Evolutionary conservation across 2,113 vertebrate species (phyloP), one percentile per base, ranked within the genome.

Genomic region (Poecilia latipinna): DNA sequence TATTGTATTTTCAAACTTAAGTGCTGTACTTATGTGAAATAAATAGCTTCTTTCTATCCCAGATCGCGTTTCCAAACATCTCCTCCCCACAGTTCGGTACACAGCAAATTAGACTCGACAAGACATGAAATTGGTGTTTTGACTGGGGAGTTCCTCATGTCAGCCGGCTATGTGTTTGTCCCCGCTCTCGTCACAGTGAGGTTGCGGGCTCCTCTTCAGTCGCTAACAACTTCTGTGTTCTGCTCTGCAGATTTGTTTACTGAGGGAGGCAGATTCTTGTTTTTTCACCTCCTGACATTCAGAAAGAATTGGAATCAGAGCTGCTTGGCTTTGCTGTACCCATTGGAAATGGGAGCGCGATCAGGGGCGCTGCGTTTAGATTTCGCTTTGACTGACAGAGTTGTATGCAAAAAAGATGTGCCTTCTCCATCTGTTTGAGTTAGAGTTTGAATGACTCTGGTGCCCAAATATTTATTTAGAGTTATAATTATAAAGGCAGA

Each of bases 121-220:
- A 74, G 62, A 82, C 79, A 86, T 91, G 79, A 88, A 86, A 87
- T 75, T 87, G 84, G 57, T 88, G 86, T 84, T 88, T 77, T 79
- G 74, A 86, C 73, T 75, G 39, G 75, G 79, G 81, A 74, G 42
- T 72, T 70, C 64, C 39, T 79, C 17, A 0, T 4, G 67, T 65
- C 70, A 65, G 65, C 61, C 63, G 35, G 61, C 73, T 48, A 0
- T 2, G 2, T 35, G 68, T 83, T 85, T 76, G 77, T 80, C 75
- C 54, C 74, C 1, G 63, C 32, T 1, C 66, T 86, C 12, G 28
- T 70, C 73, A 70, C 48, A 68, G 82, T 31, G 26, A 82, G 82
- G 70, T 77, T 42, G 44, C 8, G 65, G 79, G 70, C 24, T 44
- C 11, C 51, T 75, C 78, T 72, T 75, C 68, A 65, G 70, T 66